Conservation (phyloP, 2,797 vertebrate genomes). For the Falco novaeseelandiae region DNA sequence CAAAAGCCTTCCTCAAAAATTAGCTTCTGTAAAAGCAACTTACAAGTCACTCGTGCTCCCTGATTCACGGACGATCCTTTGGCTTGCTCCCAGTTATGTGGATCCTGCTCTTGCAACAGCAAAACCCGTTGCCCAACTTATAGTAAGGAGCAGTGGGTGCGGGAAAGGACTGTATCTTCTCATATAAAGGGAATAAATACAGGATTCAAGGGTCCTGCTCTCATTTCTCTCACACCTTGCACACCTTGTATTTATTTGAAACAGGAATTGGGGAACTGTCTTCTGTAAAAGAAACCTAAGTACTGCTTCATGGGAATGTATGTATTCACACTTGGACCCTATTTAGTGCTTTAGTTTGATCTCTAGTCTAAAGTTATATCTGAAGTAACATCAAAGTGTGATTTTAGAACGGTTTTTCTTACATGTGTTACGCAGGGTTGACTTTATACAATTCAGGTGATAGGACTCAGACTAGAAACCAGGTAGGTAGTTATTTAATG, state of each 20-base stretch:
- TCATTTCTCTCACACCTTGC: background rate
- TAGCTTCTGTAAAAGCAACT: conserved; percentile 42
- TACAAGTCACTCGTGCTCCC: background rate
- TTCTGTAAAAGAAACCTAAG: conserved; percentile 13
- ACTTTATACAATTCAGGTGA: conserved; percentile 38
- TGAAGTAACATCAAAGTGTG: conserved; percentile 58
- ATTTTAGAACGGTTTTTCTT: conserved; percentile 43
- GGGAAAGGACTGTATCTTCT: background rate
- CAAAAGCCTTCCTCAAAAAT: conserved; percentile 32
- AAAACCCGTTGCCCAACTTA: background rate
- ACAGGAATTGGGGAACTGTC: conserved; percentile 2
- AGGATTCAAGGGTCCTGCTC: background rate
- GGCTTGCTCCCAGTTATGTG: background rate
- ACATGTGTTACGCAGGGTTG: conserved; percentile 29
- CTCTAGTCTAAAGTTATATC: conserved; percentile 26
- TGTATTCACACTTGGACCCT: conserved; percentile 15
- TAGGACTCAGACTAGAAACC: conserved; percentile 1
- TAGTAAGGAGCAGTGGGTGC: fast-evolving
- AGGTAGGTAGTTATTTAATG: background rate
- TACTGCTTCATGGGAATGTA: conserved; percentile 1
- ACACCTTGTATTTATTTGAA: background rate
- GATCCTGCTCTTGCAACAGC: background rate
- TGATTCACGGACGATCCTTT: background rate
- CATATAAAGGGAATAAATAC: background rate
- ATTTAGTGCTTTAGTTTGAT: conserved; percentile 54